These are phyloP conservation scores for Isoperla grammatica DNA, from an alignment of 2,888 invertebrate species.

Conservation along the genomic window DNA sequence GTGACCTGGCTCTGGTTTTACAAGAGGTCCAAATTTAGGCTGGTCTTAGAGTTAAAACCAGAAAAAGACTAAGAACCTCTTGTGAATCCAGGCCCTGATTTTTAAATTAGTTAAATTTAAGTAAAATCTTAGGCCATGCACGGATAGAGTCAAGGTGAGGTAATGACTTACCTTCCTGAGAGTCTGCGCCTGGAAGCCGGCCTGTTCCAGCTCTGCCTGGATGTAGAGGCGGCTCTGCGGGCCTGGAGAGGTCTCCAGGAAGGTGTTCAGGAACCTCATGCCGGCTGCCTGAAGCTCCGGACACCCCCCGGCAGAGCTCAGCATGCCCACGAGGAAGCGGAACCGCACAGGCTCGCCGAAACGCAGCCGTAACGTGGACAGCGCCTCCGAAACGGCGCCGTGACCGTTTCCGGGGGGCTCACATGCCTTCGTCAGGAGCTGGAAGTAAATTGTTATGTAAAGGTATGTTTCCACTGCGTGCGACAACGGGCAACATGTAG, in stretches of 20 bases:
- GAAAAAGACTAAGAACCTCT: too few species aligned
- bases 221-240: slow-evolving; percentile 75
- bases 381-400: slow-evolving; percentile 81
- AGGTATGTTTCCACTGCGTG: too few species aligned
- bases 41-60: too few species aligned
- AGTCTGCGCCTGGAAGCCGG: slow-evolving; percentile 60
- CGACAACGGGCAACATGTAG: too few species aligned
- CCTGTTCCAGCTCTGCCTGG: slow-evolving; percentile 78
- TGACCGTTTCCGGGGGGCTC: slow-evolving; percentile 70
- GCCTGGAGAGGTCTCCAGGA: slow-evolving; percentile 68
- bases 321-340: slow-evolving; percentile 82
- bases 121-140: too few species aligned
- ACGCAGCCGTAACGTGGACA: slow-evolving; percentile 78
- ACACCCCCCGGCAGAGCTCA: slow-evolving; percentile 65
- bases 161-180: slow-evolving; percentile 46
- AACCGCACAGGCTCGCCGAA: slow-evolving; percentile 92
- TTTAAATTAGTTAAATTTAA: too few species aligned
- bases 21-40: too few species aligned
- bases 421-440: slow-evolving; percentile 81
- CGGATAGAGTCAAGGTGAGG: too few species aligned
- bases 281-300: slow-evolving; percentile 74
- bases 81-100: too few species aligned
- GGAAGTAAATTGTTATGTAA: too few species aligned
- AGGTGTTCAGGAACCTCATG: slow-evolving; percentile 76
- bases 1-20: too few species aligned